Percentiles rank a stretch among this genome's conserved stretches.
Evolutionary conservation across 2,797 vertebrate species (phyloP).

Genomic region (Oceanodroma leucorhoa): DNA sequence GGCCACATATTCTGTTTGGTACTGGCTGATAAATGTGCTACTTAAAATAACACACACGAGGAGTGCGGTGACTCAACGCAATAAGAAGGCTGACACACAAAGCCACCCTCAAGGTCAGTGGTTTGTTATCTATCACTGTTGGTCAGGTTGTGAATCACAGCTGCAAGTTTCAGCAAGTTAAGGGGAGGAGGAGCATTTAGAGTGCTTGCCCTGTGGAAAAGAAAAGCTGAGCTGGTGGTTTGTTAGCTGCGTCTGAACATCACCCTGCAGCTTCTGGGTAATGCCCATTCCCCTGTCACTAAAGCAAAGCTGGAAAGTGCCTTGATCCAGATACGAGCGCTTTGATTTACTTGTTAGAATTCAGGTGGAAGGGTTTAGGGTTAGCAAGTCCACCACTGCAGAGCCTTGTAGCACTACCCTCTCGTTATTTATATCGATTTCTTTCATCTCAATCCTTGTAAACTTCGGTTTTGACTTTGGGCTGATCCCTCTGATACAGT

Average conservation of each 20-base stretch:
- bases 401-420: background rate
- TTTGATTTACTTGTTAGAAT: constrained; percentile 23
- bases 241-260: background rate
- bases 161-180: constrained; percentile 50
- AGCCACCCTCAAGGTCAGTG: constrained; percentile 44
- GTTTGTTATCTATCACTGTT: constrained; percentile 60
- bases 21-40: constrained; percentile 35
- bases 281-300: constrained; percentile 34
- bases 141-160: constrained; percentile 71
- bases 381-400: constrained; percentile 36
- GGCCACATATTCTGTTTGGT: constrained; percentile 19
- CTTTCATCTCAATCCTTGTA: background rate
- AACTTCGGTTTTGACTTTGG: background rate
- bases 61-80: background rate
- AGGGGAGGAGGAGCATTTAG: constrained; percentile 16
- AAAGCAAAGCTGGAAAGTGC: constrained; percentile 5
- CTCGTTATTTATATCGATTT: background rate
- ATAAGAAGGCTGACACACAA: constrained; percentile 20
- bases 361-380: constrained; percentile 49
- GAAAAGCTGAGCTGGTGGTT: constrained; percentile 38
- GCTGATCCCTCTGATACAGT: background rate
- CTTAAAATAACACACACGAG: constrained; percentile 24
- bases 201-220: constrained; percentile 12
- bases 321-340: background rate
- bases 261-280: constrained; percentile 33